Conservation (phyloP, 2,797 vertebrate genomes). For the Rhinoraja longicauda region DNA sequence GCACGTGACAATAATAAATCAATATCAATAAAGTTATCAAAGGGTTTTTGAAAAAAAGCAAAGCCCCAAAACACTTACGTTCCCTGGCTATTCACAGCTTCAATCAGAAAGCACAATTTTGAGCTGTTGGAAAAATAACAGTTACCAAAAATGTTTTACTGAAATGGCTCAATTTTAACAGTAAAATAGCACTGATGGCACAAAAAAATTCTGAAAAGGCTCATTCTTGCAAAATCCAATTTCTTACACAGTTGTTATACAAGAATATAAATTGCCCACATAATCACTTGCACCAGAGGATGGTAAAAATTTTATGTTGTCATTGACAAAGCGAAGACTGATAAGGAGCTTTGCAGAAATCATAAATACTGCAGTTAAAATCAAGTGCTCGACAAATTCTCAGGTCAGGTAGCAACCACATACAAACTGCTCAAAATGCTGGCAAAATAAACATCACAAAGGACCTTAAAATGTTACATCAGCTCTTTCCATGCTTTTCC, state of each 20-base stretch:
- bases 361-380: too few species aligned
- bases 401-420: not conserved
- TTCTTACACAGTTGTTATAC: too few species aligned
- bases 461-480: too few species aligned
- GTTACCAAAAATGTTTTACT: not conserved
- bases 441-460: too few species aligned
- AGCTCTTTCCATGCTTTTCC: too few species aligned
- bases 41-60: not conserved
- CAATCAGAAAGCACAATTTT: constrained; percentile 77
- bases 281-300: too few species aligned
- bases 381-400: too few species aligned
- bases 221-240: not conserved
- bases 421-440: not conserved
- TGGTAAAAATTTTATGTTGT: too few species aligned
- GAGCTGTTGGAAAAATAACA: constrained; percentile 58
- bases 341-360: too few species aligned
- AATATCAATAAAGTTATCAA: not conserved
- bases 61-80: constrained; percentile 59
- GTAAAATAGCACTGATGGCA: not conserved
- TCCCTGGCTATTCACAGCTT: constrained; percentile 84
- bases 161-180: not conserved
- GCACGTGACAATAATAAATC: too few species aligned
- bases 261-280: too few species aligned
- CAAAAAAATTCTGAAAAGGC: not conserved
- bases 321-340: too few species aligned